Conservation (phyloP, 2,888 invertebrate species). For the Ligdia adustata region DNA sequence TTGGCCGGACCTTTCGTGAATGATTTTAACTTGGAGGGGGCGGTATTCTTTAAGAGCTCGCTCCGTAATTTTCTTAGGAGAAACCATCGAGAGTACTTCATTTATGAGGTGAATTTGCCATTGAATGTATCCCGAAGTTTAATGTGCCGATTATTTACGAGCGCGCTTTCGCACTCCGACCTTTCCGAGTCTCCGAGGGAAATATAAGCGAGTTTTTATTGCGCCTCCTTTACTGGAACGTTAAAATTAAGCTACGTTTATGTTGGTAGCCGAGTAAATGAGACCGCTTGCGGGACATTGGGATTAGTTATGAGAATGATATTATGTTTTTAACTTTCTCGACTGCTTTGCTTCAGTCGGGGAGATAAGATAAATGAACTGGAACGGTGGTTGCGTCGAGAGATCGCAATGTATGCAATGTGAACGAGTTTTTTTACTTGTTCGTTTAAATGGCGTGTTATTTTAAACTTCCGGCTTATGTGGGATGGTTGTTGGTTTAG, state of each 20-base stretch:
- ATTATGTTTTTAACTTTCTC: constrained; percentile 36
- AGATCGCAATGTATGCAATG: constrained; percentile 29
- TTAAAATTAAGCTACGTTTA: constrained; percentile 58
- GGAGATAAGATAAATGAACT: constrained; percentile 34
- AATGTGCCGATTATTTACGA: constrained; percentile 67
- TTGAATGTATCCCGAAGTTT: constrained; percentile 57
- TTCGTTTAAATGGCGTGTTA: constrained; percentile 6
- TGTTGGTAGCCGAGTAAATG: constrained; percentile 40
- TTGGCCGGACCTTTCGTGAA: constrained; percentile 41
- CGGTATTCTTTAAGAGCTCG: constrained; percentile 32
- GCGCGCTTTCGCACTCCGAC: constrained; percentile 50
- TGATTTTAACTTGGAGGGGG: constrained; percentile 38
- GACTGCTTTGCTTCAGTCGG: constrained; percentile 28
- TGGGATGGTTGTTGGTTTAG: not conserved
- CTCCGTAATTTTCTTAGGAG: constrained; percentile 43
- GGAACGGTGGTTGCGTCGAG: constrained; percentile 20
- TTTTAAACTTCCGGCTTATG: constrained; percentile 9
- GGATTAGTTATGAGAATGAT: constrained; percentile 35
- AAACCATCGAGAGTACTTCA: constrained; percentile 51
- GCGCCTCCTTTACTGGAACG: constrained; percentile 52
- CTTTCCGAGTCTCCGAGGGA: constrained; percentile 49
- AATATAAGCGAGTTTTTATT: constrained; percentile 56
- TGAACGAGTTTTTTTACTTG: constrained; percentile 15
- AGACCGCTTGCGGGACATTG: constrained; percentile 36
- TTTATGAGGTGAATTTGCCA: constrained; percentile 57